Evolutionary conservation across 1,140 invertebrate species (phyloP), one percentile per base, ranked within the genome.

Genomic region (Andricus grossulariae): DNA sequence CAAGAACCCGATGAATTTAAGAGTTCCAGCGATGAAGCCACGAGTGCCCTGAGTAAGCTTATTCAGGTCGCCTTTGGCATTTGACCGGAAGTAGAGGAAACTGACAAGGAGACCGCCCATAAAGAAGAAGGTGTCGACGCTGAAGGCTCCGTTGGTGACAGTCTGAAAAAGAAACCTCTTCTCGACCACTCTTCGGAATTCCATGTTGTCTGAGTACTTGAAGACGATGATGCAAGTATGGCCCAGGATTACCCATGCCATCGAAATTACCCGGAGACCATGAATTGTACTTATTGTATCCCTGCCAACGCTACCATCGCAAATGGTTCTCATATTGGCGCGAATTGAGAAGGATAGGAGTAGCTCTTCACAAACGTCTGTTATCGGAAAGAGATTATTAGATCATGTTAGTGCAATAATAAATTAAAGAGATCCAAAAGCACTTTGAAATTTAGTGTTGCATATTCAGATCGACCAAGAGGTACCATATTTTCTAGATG

Each of bases 71-170:
- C 95, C 95, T 86, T 95, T 96, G 16, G 95, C 94, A 83, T 95
- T 96, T 10, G 95, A 96, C 19, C 96, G 92, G 91, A 96, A 97
- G 88, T 96, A 97, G n/a, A 97, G 90, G 86, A 95, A 97, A 12
- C 95, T 95, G 19, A 97, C 96, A 82, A 97, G 92, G 82, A 96
- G 93, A 19, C 96, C 96, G 73, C 96, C 96, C 82, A 96, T 95
- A 86, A 97, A 96, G 92, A 98, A 98, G 91, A 98, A 98, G 0
- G 97, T 97, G 86, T 98, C 97, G 0, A 98, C 97, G 79, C 97
- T 97, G 88, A 97, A 97, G 0, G 96, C 94, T 0, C 96, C 97
- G 88, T 97, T 98, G 15, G 95, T 94, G 49, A 97, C 95, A 0
- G 96, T 95, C 90, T 97, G 96, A 86, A 97, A 97, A 76, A 95